Base-by-base conservation (phyloP, 2,113 vertebrate genomes). In the Laterallus jamaicensis region DNA sequence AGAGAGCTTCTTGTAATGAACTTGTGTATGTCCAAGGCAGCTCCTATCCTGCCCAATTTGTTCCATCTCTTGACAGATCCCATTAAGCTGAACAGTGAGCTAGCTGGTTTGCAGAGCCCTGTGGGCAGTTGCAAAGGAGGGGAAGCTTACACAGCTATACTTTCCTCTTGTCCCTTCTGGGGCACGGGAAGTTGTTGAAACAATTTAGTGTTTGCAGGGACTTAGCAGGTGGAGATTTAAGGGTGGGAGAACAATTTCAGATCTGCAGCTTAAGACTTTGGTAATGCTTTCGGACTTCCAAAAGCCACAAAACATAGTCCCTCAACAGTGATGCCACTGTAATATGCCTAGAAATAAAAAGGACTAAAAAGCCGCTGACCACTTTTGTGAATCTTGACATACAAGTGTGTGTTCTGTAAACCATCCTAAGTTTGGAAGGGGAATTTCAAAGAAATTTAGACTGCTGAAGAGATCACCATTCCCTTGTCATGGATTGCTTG, bases 1-100 rank as follows among this genome's bases (percentile, higher is more conserved):
- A 58, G 13, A 19, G 31, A 75, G 8, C 7, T 76, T 89, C 54
- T 39, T 82, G 44, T 44, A 91, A 85, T 89, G 66, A 95, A 89
- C 32, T 63, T 0, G 0, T 50, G 22, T 56, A 50, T 4, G 0
- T 86, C 39, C 47, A 60, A 92, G 56, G 21, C 11, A 92, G 31
- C 39, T 82, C 35, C 52, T 88, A 56, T 92, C 35, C 35, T 60
- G 11, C 39, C 17, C 70, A 5, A 32, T 95, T 90, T 81, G 7
- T 74, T 92, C 42, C 25, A 63, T 60, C 55, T 84, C 52, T 78
- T 94, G 80, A 82, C 91, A 92, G 32, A 82, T 76, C 13, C 66
- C 70, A 56, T 88, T 88, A 82, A 73, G 58, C 6, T 1, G 6
- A 85, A 58, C 9, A 64, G 11, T 64, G 54, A 82, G 21, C 17